Evolutionary conservation across 2,888 invertebrate genomes (phyloP), one percentile per base, ranked within the genome.

Genomic region (Campoletis raptor): DNA sequence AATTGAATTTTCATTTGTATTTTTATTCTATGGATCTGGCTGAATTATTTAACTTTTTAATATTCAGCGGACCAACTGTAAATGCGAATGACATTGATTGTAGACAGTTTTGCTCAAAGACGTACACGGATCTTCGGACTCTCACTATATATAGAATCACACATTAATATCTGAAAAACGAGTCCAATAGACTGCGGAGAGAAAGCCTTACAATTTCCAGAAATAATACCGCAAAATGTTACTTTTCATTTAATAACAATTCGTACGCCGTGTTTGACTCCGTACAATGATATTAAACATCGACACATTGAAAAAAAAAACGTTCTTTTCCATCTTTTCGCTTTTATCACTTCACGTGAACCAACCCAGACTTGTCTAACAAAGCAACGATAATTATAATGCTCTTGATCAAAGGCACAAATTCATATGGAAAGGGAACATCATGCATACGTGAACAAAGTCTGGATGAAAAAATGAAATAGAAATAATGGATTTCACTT

Each of bases 331-430:
- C 12, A 57, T 57, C 24, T 21, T 52, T 52, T n/a, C n/a, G n/a
- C 18, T 52, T 52, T 52, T n/a, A 7, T 57, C 10, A 57, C 24
- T 8, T 66, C 18, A 37, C 66, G 66, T 24, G 37, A 57, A 21
- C 52, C 24, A 21, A 15, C 12, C 12, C 12, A 5, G 10, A 45
- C 37, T 64, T 21, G 67, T 85, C 57, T 61, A 74, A 81, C 85
- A 87, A 83, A 87, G 85, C 69, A 61, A 76, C 69, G 77, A 78
- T 81, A 79, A 85, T 87, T 79, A 78, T 79, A 80, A 66, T 52
- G 76, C 48, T 69, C 67, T 72, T 72, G 80, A 73, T 79, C 82
- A 77, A 80, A 84, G 61, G 57, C 40, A 21, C 67, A 18, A 21
- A 9, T 9, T 9, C 40, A 30, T 10, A n/a, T 40, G n/a, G n/a